These are phyloP conservation scores for Drosophila setifemur DNA, from an alignment of 1,140 invertebrate species.

Conservation along the genomic window DNA sequence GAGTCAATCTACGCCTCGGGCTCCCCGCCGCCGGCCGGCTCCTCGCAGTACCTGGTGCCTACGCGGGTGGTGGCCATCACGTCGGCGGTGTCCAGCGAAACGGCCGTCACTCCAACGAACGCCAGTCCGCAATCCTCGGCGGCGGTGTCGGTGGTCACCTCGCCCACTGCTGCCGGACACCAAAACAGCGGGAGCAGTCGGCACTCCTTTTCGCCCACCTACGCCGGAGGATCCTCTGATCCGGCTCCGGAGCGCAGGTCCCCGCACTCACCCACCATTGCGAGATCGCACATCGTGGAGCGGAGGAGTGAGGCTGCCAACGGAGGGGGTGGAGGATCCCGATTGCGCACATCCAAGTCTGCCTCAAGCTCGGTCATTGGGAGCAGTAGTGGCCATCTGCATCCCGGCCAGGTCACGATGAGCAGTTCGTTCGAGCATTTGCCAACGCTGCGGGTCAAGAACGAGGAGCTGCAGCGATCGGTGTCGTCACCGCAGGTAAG, in stretches of 20 bases:
- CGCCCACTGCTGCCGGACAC: constrained; percentile 45
- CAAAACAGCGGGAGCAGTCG: constrained; percentile 45
- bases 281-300: constrained; percentile 27
- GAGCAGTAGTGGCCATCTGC: constrained; percentile 45
- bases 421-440: constrained; percentile 80
- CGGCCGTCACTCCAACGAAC: constrained; percentile 62
- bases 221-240: constrained; percentile 51
- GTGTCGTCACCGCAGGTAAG: constrained; percentile 84
- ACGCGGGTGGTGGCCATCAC: constrained; percentile 61
- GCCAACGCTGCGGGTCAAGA: constrained; percentile 83
- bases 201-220: constrained; percentile 61
- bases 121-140: constrained; percentile 35
- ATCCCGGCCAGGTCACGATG: constrained; percentile 53
- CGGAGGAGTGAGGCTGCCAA: constrained; percentile 47
- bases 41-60: constrained; percentile 77
- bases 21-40: constrained; percentile 75
- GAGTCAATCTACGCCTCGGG: constrained; percentile 79
- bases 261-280: constrained; percentile 45
- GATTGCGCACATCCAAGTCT: constrained; percentile 70
- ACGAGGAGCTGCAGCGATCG: constrained; percentile 84
- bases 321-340: constrained; percentile 29
- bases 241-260: constrained; percentile 58
- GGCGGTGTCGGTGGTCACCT: constrained; percentile 52
- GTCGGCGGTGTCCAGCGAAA: constrained; percentile 56
- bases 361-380: constrained; percentile 42